phyloP scores from a whole-genome alignment of 2,113 vertebrate species.

The Spea bombifrons region DNA sequence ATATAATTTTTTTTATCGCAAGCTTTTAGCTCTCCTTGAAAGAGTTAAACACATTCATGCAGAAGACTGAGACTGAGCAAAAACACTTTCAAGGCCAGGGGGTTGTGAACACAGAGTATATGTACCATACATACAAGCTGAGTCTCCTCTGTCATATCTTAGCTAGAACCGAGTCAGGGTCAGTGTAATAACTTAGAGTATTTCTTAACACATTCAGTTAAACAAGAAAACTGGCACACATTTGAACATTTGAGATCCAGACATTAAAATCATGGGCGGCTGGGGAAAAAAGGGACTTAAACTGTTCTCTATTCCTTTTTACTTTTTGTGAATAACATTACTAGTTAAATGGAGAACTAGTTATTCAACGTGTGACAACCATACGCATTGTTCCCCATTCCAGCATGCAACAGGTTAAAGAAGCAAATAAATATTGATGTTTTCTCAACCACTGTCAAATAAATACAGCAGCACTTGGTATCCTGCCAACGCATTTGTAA shows the following conservation, averaged over 20 bases:
- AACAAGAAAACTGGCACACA: conserved; percentile 13
- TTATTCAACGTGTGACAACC: background rate
- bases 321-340: background rate
- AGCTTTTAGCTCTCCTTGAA: background rate
- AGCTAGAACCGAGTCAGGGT: conserved; percentile 55
- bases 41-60: background rate
- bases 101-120: background rate
- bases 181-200: conserved; percentile 20
- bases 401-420: background rate
- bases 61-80: background rate
- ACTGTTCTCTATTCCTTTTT: background rate
- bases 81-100: conserved; percentile 33
- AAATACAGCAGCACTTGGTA: conserved; percentile 60
- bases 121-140: conserved; percentile 6
- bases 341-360: background rate
- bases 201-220: conserved; percentile 20
- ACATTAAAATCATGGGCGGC: background rate
- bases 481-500: conserved; percentile 60
- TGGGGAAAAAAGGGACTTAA: background rate
- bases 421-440: background rate
- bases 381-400: background rate
- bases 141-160: conserved; percentile 57
- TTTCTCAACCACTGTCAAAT: conserved; percentile 18
- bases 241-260: background rate
- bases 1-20: too few relatives aligned